Evolutionary conservation across 2,113 vertebrate genomes (phyloP), one percentile per base, ranked within the genome.

Genomic region (Thalassarche chlororhynchos): DNA sequence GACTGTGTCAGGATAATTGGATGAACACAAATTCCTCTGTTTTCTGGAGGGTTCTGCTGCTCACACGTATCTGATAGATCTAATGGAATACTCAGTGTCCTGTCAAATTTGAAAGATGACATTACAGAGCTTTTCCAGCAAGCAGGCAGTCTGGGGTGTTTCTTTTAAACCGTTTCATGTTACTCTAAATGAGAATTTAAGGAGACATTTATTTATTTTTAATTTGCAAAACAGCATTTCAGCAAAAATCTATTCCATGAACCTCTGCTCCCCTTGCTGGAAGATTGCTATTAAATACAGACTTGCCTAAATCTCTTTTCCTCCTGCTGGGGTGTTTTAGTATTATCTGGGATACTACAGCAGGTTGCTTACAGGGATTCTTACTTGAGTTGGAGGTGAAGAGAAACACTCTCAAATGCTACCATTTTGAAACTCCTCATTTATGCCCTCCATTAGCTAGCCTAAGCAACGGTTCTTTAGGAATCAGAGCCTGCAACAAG

Each of bases 1-100:
- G 71, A 2, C 69, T 58, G 71, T 70, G 92, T 74, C 90, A 75
- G 90, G 75, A 58, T 94, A 96, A 96, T 55, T 90, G 85, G 82
- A 79, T 38, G 88, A 97, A 90, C 93, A 97, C 76, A 75, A 77
- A 40, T 70, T 74, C 51, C 57, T 42, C 84, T 60, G 82, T 66
- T 93, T 97, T 94, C 85, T 77, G 88, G 36, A 72, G 49, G 70
- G 40, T 54, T 95, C 74, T 90, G 95, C 82, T 76, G 81, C 85
- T 95, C 78, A 13, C 82, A 72, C 4, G 0, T 17, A 80, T 69
- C 85, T 66, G 82, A 9, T 10, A 92, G 75, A 94, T 97, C 88
- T 96, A 80, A 93, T 88, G 90, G 93, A 93, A 95, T 44, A 60
- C 93, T 95, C 82, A 49, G 88, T 64, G 55, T 40, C 93, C 94